A percentile compares a stretch with the other conserved stretches of the same genome.
Evolutionary conservation across 1,140 invertebrate genomes (phyloP).

Genomic region (Frieseomelitta varia): DNA sequence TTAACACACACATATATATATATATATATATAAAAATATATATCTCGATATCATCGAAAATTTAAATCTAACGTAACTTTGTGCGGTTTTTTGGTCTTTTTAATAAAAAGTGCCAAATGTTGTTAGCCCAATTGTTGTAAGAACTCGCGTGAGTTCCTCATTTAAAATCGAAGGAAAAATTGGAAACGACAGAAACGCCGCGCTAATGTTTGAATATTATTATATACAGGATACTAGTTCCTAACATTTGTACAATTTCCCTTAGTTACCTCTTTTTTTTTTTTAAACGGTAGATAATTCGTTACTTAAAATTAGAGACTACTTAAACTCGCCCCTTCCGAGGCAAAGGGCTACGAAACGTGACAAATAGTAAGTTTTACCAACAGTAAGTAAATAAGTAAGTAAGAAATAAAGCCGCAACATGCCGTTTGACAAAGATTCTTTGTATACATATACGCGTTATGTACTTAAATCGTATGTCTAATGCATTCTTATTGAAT

Average conservation of each 20-base stretch:
- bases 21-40: too few relatives aligned
- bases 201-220: not conserved
- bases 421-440: not conserved
- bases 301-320: not conserved
- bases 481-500: slow-evolving; percentile 9
- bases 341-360: not conserved
- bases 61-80: not conserved
- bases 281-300: not conserved
- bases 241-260: slow-evolving; percentile 10
- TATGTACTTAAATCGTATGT: slow-evolving; percentile 27
- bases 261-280: not conserved
- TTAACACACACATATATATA: not conserved
- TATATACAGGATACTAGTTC: not conserved
- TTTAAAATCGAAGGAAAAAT: not conserved
- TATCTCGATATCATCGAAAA: not conserved
- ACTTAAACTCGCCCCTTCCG: too few relatives aligned
- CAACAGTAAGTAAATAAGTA: not conserved
- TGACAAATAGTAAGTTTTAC: not conserved
- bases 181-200: too few relatives aligned
- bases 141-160: not conserved
- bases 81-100: not conserved
- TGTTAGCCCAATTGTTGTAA: not conserved
- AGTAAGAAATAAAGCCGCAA: not conserved
- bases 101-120: slow-evolving; percentile 9
- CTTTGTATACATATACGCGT: slow-evolving; percentile 7